These are phyloP conservation scores for Micrasema longulum DNA, from an alignment of 1,140 invertebrate species.

Conservation along the genomic window DNA sequence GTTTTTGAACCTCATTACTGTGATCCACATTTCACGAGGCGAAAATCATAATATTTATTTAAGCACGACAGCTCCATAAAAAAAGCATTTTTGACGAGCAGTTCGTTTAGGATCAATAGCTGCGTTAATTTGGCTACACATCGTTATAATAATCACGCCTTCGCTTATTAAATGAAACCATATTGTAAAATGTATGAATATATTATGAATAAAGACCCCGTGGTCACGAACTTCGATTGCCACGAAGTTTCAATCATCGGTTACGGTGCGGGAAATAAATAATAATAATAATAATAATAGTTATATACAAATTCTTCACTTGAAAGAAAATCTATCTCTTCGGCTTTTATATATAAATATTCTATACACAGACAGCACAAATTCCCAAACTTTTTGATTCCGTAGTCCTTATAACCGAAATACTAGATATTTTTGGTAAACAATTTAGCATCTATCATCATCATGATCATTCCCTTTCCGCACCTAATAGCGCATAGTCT, in stretches of 20 bases:
- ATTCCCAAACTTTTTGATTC: no score
- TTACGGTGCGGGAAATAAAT: slow-evolving; percentile 31
- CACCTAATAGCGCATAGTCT: no score
- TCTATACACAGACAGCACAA: no score
- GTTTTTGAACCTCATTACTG: not conserved
- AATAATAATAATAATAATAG: slow-evolving; percentile 28
- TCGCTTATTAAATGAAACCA: slow-evolving; percentile 26
- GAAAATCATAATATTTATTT: slow-evolving; percentile 25
- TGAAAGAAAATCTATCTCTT: no score
- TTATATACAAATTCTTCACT: no score
- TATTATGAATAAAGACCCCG: slow-evolving; percentile 32
- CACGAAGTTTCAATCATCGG: slow-evolving; percentile 50
- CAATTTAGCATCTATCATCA: no score
- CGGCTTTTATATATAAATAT: no score
- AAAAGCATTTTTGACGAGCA: slow-evolving; percentile 9
- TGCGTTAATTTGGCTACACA: slow-evolving; percentile 17
- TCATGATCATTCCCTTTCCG: no score
- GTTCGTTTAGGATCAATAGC: slow-evolving; percentile 12
- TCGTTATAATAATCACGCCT: slow-evolving; percentile 25
- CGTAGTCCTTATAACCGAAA: no score
- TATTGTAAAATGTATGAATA: slow-evolving; percentile 5
- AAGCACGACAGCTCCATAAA: slow-evolving; percentile 13
- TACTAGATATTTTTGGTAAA: no score
- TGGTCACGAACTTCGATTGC: slow-evolving; percentile 47
- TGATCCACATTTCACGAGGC: not conserved